Percentiles rank a stretch among this genome's conserved stretches.
Evolutionary conservation across 2,113 vertebrate genomes (phyloP).

Genomic region (Tor tambroides): DNA sequence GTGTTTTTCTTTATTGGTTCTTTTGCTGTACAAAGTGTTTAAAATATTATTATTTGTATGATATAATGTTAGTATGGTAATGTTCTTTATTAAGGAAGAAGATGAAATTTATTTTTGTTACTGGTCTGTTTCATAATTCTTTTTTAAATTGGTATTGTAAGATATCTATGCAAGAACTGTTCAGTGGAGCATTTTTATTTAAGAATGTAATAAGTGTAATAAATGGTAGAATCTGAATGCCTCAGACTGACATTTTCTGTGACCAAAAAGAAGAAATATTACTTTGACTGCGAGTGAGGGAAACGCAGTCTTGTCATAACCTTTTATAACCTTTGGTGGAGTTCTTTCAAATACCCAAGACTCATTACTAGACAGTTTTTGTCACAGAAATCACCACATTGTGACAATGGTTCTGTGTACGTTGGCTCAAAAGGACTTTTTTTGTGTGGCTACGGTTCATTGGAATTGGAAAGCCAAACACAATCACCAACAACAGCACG

Average conservation of each 20-base stretch:
- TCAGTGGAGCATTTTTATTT: constrained; percentile 99
- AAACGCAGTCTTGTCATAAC: constrained; percentile 30
- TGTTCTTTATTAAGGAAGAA: constrained; percentile 99
- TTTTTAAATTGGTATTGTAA: constrained; percentile 99
- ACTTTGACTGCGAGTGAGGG: constrained; percentile 48
- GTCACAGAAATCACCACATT: constrained; percentile 50
- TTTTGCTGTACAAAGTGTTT: constrained; percentile 98
- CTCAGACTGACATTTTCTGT: constrained; percentile 29
- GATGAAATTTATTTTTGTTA: constrained; percentile 99
- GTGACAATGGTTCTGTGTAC: constrained; percentile 49
- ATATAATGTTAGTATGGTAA: constrained; percentile 99
- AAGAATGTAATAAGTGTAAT: constrained; percentile 99
- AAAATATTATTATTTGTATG: constrained; percentile 99
- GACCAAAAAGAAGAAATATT: not conserved
- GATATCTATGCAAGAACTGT: constrained; percentile 99
- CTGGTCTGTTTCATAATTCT: constrained; percentile 99
- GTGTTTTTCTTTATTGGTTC: constrained; percentile 80
- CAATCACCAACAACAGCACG: constrained; percentile 37
- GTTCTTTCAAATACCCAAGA: constrained; percentile 24
- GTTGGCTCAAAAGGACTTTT: constrained; percentile 58
- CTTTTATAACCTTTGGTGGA: constrained; percentile 36
- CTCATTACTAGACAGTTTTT: constrained; percentile 48
- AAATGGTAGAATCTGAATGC: constrained; percentile 97
- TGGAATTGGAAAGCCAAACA: constrained; percentile 57
- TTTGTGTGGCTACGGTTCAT: constrained; percentile 57